These are phyloP conservation scores for Acleris literana DNA, from an alignment of 2,888 invertebrate species.

Conservation along the genomic window DNA sequence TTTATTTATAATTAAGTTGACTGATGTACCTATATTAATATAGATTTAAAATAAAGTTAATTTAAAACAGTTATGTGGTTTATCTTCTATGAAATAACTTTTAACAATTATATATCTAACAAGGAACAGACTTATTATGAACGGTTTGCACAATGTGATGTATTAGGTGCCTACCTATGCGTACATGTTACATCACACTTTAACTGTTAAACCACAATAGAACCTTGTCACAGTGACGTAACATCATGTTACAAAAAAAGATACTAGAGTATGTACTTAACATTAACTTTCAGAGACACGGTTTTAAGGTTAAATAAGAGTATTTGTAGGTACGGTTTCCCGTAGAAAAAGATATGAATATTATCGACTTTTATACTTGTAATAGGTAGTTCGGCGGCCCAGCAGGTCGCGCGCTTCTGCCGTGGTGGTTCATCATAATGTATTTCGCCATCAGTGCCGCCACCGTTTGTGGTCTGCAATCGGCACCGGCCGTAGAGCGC, in stretches of 20 bases:
- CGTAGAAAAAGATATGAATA: too few species aligned
- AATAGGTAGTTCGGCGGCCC: slow-evolving; percentile 50
- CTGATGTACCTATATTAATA: slow-evolving; percentile 28
- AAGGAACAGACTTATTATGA: not conserved
- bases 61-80: slow-evolving; percentile 9
- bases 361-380: too few species aligned
- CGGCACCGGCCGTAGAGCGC: slow-evolving; percentile 65
- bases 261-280: too few species aligned
- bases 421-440: slow-evolving; percentile 85
- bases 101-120: slow-evolving; percentile 24
- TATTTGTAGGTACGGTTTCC: too few species aligned
- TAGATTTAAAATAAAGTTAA: slow-evolving; percentile 22
- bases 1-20: slow-evolving; percentile 23
- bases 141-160: too few species aligned
- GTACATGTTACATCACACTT: too few species aligned
- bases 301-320: too few species aligned
- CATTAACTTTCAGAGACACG: too few species aligned
- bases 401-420: slow-evolving; percentile 54
- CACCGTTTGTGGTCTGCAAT: slow-evolving; percentile 50
- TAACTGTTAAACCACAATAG: too few species aligned
- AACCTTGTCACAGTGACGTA: too few species aligned
- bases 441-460: slow-evolving; percentile 87
- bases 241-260: too few species aligned
- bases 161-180: too few species aligned
- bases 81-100: slow-evolving; percentile 12